Conservation (phyloP, 2,797 vertebrate genomes). For the Labroides dimidiatus region DNA sequence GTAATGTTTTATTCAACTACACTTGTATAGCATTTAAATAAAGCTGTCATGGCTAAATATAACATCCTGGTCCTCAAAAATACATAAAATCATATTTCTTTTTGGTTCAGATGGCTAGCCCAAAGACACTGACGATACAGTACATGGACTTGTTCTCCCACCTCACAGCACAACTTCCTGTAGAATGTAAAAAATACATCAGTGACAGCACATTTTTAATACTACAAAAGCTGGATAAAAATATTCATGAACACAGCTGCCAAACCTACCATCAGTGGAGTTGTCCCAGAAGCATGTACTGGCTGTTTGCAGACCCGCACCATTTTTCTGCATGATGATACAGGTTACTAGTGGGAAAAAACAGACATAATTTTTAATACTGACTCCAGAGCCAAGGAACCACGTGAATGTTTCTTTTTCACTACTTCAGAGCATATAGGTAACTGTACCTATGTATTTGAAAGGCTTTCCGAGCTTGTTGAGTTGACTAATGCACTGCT, state of each 20-base stretch:
- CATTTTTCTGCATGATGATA: slow-evolving; percentile 97
- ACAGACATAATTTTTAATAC: slow-evolving; percentile 4
- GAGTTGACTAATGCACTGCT: slow-evolving; percentile 93
- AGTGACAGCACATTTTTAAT: not conserved
- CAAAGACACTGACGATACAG: slow-evolving; percentile 94
- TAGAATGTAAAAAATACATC: slow-evolving; percentile 7
- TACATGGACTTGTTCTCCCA: slow-evolving; percentile 98
- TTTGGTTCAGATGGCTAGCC: slow-evolving; percentile 87
- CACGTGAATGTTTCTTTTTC: not conserved
- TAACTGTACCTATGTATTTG: slow-evolving; percentile 91
- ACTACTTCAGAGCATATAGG: slow-evolving; percentile 32
- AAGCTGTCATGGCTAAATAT: not conserved
- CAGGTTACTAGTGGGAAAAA: slow-evolving; percentile 86
- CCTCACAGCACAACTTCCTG: slow-evolving; percentile 93
- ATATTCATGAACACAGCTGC: not conserved
- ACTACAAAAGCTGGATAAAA: not conserved
- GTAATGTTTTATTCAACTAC: slow-evolving; percentile 19
- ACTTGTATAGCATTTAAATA: slow-evolving; percentile 23
- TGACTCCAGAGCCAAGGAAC: not conserved
- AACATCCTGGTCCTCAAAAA: slow-evolving; percentile 9
- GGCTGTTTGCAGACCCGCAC: slow-evolving; percentile 93
- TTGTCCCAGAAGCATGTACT: slow-evolving; percentile 98
- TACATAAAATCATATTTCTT: not conserved
- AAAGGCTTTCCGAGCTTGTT: slow-evolving; percentile 94
- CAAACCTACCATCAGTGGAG: slow-evolving; percentile 88